These are phyloP conservation scores for Dryadula phaetusa DNA, from an alignment of 2,888 invertebrate species.

Conservation along the genomic window DNA sequence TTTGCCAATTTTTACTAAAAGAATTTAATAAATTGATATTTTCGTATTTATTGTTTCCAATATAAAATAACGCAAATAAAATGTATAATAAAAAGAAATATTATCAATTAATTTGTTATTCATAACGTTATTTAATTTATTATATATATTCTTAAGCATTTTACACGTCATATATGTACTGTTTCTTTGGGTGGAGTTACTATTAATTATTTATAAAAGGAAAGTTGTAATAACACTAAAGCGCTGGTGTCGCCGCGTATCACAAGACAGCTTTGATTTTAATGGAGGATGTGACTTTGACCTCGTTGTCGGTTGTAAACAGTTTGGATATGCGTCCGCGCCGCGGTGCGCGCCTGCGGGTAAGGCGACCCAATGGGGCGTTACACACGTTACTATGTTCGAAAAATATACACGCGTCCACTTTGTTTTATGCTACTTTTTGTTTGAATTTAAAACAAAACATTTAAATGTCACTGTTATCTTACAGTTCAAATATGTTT, in stretches of 20 bases:
- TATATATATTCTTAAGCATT: too few species aligned
- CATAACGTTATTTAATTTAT: too few species aligned
- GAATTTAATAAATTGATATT: too few species aligned
- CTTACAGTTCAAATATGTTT: too few species aligned
- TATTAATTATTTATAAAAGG: not conserved
- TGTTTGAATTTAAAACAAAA: not conserved
- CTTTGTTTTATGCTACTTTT: not conserved
- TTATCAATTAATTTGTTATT: too few species aligned
- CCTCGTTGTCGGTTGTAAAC: slow-evolving; percentile 21
- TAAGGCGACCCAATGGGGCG: not conserved
- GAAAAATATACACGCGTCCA: not conserved
- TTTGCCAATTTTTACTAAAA: too few species aligned
- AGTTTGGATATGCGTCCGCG: slow-evolving; percentile 12
- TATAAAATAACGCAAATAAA: too few species aligned
- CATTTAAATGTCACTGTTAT: not conserved
- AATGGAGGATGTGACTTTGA: slow-evolving; percentile 28
- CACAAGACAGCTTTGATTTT: slow-evolving; percentile 11
- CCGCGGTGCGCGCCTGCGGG: slow-evolving; percentile 20
- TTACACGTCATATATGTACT: too few species aligned
- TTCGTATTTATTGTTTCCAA: too few species aligned
- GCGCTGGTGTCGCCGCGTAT: not conserved
- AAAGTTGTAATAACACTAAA: not conserved
- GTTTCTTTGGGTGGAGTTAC: too few species aligned
- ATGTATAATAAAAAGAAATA: too few species aligned
- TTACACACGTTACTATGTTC: not conserved